Percentiles rank a stretch among this genome's conserved stretches.
Conservation (phyloP, 2,888 invertebrate genomes). For the Acleris sparsana region DNA sequence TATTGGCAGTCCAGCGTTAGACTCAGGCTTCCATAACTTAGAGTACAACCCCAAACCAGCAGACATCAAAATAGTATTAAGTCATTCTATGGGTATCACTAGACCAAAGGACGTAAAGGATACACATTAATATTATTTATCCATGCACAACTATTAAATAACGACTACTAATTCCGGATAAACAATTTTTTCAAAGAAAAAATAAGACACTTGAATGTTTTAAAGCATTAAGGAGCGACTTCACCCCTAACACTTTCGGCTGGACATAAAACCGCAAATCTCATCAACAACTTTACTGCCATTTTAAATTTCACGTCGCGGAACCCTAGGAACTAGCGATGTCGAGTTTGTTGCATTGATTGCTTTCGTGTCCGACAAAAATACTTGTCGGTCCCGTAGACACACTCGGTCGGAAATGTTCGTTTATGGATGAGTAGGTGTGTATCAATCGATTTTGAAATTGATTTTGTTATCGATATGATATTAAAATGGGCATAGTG, state of each 20-base stretch:
- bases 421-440: slow-evolving; percentile 38
- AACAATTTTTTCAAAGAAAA: no score
- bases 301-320: background rate
- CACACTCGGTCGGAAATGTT: slow-evolving; percentile 45
- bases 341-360: slow-evolving; percentile 42
- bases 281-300: background rate
- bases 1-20: no score
- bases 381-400: slow-evolving; percentile 45
- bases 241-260: background rate
- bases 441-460: slow-evolving; percentile 23
- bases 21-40: no score
- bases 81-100: no score
- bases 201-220: no score
- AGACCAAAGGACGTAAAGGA: no score
- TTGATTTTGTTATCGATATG: slow-evolving; percentile 27
- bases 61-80: no score
- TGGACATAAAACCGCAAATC: background rate
- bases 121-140: no score
- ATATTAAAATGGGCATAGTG: slow-evolving; percentile 26
- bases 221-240: no score
- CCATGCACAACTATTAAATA: no score
- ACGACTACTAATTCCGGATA: no score
- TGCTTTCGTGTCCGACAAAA: slow-evolving; percentile 51
- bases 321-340: slow-evolving; percentile 24
- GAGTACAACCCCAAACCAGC: no score